Conservation (phyloP, 2,797 vertebrate species). For the Tragopan temminckii region DNA sequence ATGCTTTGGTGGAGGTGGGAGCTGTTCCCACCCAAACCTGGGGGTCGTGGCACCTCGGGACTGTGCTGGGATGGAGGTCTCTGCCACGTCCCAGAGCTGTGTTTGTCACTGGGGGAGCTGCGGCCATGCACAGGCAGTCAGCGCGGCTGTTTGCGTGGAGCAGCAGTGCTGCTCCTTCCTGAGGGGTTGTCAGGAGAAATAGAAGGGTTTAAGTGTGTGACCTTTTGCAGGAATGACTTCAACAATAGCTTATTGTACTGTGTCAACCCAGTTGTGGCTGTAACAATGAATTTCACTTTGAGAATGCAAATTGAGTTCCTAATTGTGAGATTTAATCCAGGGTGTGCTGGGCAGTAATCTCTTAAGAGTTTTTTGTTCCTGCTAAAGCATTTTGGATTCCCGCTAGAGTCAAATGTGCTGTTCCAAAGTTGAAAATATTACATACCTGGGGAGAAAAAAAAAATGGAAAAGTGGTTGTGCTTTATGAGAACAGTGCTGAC, state of each 20-base stretch:
- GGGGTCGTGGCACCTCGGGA: background rate
- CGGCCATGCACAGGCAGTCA: constrained; percentile 51
- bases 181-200: constrained; percentile 80
- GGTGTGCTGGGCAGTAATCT: constrained; percentile 66
- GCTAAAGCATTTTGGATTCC: constrained; percentile 40
- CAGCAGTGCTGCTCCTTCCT: constrained; percentile 71
- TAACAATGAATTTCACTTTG: constrained; percentile 75
- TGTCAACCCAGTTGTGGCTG: constrained; percentile 54
- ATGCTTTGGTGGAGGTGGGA: fast-evolving
- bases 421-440: constrained; percentile 39
- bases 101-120: constrained; percentile 5
- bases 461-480: background rate
- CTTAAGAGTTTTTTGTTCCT: constrained; percentile 65
- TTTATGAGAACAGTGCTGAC: background rate
- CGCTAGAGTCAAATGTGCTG: constrained; percentile 31
- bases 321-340: constrained; percentile 77
- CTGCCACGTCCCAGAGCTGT: background rate
- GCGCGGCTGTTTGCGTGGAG: constrained; percentile 49
- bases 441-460: background rate
- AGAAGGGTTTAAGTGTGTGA: constrained; percentile 79
- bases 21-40: too few species aligned
- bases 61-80: background rate
- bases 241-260: constrained; percentile 77
- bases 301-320: constrained; percentile 78
- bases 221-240: constrained; percentile 82